phyloP scores from a whole-genome alignment of 2,888 invertebrate genomes.

The Harpagoxenus sublaevis region DNA sequence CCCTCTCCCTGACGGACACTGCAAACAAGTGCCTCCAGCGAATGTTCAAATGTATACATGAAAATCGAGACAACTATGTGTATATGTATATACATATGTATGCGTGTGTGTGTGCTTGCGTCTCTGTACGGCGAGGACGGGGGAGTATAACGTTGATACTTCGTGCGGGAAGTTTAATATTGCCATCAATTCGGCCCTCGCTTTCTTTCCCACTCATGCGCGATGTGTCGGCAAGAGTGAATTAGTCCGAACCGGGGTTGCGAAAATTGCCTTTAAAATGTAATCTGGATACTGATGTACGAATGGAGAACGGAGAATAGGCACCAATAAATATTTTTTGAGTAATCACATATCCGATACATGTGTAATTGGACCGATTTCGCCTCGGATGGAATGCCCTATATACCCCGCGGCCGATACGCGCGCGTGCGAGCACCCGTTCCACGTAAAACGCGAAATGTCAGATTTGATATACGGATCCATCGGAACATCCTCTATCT shows the following conservation, averaged over 20 bases:
- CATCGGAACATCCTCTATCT: conserved; percentile 53
- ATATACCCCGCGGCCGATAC: conserved; percentile 63
- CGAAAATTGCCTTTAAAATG: conserved; percentile 63
- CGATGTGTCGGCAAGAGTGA: conserved; percentile 44
- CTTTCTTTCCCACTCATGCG: conserved; percentile 46
- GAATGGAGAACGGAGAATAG: conserved; percentile 48
- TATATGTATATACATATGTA: not conserved
- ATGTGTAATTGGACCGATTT: conserved; percentile 75
- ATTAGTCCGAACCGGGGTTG: conserved; percentile 62
- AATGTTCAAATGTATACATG: conserved; percentile 68
- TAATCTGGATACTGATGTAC: conserved; percentile 61
- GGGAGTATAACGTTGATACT: conserved; percentile 51
- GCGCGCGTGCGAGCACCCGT: conserved; percentile 42
- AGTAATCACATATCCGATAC: conserved; percentile 73
- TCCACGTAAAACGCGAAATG: conserved; percentile 70
- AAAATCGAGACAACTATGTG: conserved; percentile 39
- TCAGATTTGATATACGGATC: conserved; percentile 73
- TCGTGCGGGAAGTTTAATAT: conserved; percentile 72
- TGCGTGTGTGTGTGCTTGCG: not conserved
- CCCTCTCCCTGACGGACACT: conserved; percentile 73
- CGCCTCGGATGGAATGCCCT: conserved; percentile 69
- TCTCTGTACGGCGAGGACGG: not conserved
- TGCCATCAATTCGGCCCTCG: conserved; percentile 65
- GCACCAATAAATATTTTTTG: conserved; percentile 62
- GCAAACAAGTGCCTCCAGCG: conserved; percentile 77